Evolutionary conservation across 2,888 invertebrate species (phyloP).

Genomic region (Congeria kusceri): DNA sequence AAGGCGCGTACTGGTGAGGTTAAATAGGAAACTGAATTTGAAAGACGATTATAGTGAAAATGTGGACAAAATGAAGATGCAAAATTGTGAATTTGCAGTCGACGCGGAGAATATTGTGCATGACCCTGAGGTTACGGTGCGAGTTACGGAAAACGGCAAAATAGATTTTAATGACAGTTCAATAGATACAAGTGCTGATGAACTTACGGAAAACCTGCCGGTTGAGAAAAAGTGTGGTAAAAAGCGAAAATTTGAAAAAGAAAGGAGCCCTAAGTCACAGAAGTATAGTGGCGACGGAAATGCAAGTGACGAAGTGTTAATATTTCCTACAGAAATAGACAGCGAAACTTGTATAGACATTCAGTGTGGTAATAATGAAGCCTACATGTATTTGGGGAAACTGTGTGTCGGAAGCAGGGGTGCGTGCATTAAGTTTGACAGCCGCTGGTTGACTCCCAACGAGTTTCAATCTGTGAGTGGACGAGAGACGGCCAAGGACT

Average conservation of each 20-base stretch:
- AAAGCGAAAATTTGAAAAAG: slow-evolving; percentile 17
- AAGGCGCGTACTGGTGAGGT: slow-evolving; percentile 34
- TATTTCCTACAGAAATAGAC: slow-evolving; percentile 34
- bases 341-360: slow-evolving; percentile 55
- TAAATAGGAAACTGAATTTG: slow-evolving; percentile 30
- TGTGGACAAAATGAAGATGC: slow-evolving; percentile 24
- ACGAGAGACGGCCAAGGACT: slow-evolving; percentile 86
- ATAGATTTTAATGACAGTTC: not conserved
- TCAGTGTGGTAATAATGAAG: slow-evolving; percentile 57
- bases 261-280: slow-evolving; percentile 8
- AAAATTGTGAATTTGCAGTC: slow-evolving; percentile 18
- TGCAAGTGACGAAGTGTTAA: slow-evolving; percentile 23
- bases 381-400: slow-evolving; percentile 47
- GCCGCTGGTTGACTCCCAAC: slow-evolving; percentile 86
- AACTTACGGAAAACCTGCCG: slow-evolving; percentile 19
- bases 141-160: slow-evolving; percentile 40
- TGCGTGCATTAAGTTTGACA: slow-evolving; percentile 85
- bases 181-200: slow-evolving; percentile 1
- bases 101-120: slow-evolving; percentile 5
- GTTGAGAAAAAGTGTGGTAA: slow-evolving; percentile 11
- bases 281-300: slow-evolving; percentile 8
- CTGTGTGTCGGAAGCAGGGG: slow-evolving; percentile 85
- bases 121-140: slow-evolving; percentile 23
- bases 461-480: slow-evolving; percentile 86
- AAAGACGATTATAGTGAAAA: slow-evolving; percentile 30